phyloP scores from a whole-genome alignment of 2,113 vertebrate genomes.

The Pantherophis guttatus region DNA sequence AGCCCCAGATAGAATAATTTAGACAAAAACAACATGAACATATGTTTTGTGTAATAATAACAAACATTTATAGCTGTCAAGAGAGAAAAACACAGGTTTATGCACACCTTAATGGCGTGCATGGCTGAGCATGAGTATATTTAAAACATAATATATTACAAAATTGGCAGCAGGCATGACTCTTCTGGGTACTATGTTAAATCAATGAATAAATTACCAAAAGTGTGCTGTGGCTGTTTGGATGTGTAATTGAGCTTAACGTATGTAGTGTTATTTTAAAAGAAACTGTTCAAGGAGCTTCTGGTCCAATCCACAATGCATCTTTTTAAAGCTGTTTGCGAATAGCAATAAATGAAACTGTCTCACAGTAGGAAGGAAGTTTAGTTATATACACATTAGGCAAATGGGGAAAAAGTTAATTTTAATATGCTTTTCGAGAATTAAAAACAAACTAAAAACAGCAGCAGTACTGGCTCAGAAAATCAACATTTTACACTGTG shows the following conservation, averaged over 20 bases:
- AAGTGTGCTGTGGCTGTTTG: conserved; percentile 84
- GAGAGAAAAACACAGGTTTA: conserved; percentile 88
- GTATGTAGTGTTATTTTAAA: conserved; percentile 84
- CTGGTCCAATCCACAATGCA: conserved; percentile 74
- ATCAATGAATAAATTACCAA: conserved; percentile 88
- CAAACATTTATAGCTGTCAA: conserved; percentile 90
- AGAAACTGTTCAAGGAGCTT: conserved; percentile 83
- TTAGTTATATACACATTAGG: conserved; percentile 75
- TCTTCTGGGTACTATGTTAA: conserved; percentile 87
- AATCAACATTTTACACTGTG: conserved; percentile 67
- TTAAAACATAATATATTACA: conserved; percentile 87
- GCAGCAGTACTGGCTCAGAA: conserved; percentile 62
- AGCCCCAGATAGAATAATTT: conserved; percentile 87
- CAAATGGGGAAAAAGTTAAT: conserved; percentile 75
- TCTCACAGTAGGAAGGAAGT: conserved; percentile 78
- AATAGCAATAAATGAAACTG: conserved; percentile 80
- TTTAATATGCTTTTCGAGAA: conserved; percentile 73
- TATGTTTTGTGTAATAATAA: conserved; percentile 94
- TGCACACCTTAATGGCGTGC: conserved; percentile 88
- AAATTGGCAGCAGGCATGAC: conserved; percentile 84
- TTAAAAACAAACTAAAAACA: conserved; percentile 69
- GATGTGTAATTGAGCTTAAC: conserved; percentile 85
- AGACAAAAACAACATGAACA: conserved; percentile 84
- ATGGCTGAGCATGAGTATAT: conserved; percentile 84
- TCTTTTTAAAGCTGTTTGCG: conserved; percentile 77